Conservation (phyloP, 2,113 vertebrate genomes). For the Apodemus sylvaticus region DNA sequence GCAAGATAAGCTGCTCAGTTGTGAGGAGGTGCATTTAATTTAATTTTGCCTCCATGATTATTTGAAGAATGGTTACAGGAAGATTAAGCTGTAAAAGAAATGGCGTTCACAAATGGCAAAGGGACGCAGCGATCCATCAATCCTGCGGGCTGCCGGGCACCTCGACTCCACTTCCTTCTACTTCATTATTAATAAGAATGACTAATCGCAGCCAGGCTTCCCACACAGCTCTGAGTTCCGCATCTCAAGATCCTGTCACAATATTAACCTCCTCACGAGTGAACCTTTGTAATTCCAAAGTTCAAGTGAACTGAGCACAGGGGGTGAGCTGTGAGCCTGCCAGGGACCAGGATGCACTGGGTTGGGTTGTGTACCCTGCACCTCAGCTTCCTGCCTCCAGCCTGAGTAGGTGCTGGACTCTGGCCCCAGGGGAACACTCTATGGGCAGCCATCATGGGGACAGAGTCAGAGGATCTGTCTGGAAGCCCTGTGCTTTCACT, state of each 20-base stretch:
- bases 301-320: not conserved
- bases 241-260: not conserved
- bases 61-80: conserved; percentile 65
- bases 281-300: not conserved
- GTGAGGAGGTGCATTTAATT: not conserved
- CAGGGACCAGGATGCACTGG: rapidly evolving
- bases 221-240: not conserved
- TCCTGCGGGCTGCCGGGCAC: not conserved
- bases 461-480: not conserved
- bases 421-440: rapidly evolving
- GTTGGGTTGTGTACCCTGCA: rapidly evolving
- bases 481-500: rapidly evolving
- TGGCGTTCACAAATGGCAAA: not conserved
- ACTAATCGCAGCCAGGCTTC: not conserved
- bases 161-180: rapidly evolving
- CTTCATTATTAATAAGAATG: conserved; percentile 41
- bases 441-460: rapidly evolving
- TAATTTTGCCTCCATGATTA: not conserved
- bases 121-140: not conserved
- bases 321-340: rapidly evolving
- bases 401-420: not conserved
- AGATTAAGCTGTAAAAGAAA: not conserved
- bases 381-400: too few species aligned
- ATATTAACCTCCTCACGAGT: not conserved
- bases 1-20: not conserved